Conservation (phyloP, 2,888 invertebrate genomes). For the Poecilobothrus nobilitatus region DNA sequence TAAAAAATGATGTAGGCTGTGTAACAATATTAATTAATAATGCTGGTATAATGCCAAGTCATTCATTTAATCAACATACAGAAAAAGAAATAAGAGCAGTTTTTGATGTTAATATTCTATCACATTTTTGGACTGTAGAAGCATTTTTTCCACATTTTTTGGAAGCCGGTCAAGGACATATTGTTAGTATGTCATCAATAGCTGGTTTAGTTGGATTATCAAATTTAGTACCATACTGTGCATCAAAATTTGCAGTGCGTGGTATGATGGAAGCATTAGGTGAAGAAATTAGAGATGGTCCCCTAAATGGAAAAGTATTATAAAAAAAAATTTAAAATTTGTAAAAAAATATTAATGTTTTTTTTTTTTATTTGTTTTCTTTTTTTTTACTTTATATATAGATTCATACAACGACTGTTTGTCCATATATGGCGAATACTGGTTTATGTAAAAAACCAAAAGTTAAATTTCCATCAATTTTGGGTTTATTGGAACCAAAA, state of each 20-base stretch:
- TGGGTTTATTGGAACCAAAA: slow-evolving; percentile 57
- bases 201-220: slow-evolving; percentile 64
- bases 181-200: slow-evolving; percentile 68
- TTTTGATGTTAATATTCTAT: slow-evolving; percentile 67
- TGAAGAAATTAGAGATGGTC: slow-evolving; percentile 61
- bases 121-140: slow-evolving; percentile 69
- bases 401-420: slow-evolving; percentile 73
- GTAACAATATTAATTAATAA: slow-evolving; percentile 75
- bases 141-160: slow-evolving; percentile 71
- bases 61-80: slow-evolving; percentile 56
- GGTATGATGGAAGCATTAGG: slow-evolving; percentile 76
- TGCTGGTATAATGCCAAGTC: slow-evolving; percentile 79
- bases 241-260: slow-evolving; percentile 70
- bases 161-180: slow-evolving; percentile 63
- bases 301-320: slow-evolving; percentile 34
- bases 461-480: slow-evolving; percentile 60
- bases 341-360: slow-evolving; percentile 20
- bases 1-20: slow-evolving; percentile 62
- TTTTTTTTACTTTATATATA: slow-evolving; percentile 35
- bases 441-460: slow-evolving; percentile 71
- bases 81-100: slow-evolving; percentile 59
- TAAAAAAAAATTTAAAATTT: background rate
- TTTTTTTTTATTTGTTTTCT: no score
- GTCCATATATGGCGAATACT: slow-evolving; percentile 81
- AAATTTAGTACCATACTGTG: slow-evolving; percentile 75